Base-by-base conservation (phyloP, 2,888 invertebrate genomes). In the Formica aserva region DNA sequence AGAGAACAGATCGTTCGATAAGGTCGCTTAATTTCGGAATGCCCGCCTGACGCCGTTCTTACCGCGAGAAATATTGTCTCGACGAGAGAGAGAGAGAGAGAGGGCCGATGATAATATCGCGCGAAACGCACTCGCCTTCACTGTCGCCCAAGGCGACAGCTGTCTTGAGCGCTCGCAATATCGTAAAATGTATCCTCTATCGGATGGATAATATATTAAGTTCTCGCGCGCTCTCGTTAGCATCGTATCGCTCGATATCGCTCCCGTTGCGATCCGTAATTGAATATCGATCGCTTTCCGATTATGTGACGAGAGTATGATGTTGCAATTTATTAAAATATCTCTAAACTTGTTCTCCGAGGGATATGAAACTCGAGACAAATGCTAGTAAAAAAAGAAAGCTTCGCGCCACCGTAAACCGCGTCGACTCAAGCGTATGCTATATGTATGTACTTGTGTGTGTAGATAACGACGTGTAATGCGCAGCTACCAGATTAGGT, bases 21-120 rank as follows among this genome's bases (percentile, higher is more conserved):
- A 78, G 45, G 22, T 71, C 22, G 45, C 45, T 78, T 71, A 71
- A 78, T 78, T 78, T 78, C 60, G 78, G 78, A 32, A 13, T 57
- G 22, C 35, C 71, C 57, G 38, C 29, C 6, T 69, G 52, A 55
- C 66, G 38, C 74, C 9, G 35, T 38, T 57, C 55, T 78, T 48
- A 57, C 9, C 69, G 38, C 55, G 38, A 6, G 32, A 78, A 69
- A 57, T 45, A 78, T 66, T 29, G 38, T 55, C 22, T 77, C 18
- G 55, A 67, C 67, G 76, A 77, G 65, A 45, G 41, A 41, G 41
- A 41, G 41, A 9, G 76, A 76, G 52, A 45, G 6, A 18, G 48
- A 48, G 48, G 18, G 6, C 18, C 6, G 48, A 18, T 15, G 76
- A 77, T 77, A 67, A 29, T 26, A 76, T 76, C 76, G 45, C 75